These are phyloP conservation scores for Xestia c-nigrum DNA, from an alignment of 2,888 invertebrate species.

Conservation along the genomic window DNA sequence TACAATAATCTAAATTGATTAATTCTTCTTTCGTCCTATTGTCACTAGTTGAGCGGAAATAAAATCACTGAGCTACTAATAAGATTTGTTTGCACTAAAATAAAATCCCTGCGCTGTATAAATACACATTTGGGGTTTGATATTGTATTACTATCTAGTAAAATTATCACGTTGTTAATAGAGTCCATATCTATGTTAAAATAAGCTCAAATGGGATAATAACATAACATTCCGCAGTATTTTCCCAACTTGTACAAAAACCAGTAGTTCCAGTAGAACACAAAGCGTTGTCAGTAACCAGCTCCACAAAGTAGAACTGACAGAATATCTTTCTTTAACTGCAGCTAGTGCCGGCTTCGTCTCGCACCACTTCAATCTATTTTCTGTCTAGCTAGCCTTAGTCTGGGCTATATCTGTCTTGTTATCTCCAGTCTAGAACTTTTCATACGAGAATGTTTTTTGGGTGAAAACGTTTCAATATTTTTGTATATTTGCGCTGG, in stretches of 20 bases:
- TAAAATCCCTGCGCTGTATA: neutral
- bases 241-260: slow-evolving; percentile 8
- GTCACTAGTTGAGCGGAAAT: neutral
- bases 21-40: no score
- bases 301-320: slow-evolving; percentile 26
- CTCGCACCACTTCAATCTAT: slow-evolving; percentile 58
- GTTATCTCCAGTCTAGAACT: slow-evolving; percentile 46
- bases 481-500: slow-evolving; percentile 20
- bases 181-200: neutral
- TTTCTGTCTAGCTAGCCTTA: slow-evolving; percentile 47
- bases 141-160: neutral
- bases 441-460: slow-evolving; percentile 45
- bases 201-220: neutral
- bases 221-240: neutral
- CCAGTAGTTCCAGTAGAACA: slow-evolving; percentile 8
- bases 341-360: slow-evolving; percentile 19
- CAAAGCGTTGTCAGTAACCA: slow-evolving; percentile 30
- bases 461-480: slow-evolving; percentile 29
- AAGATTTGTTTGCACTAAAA: neutral
- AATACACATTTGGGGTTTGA: neutral
- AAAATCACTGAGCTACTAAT: neutral
- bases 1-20: no score
- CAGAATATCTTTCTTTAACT: slow-evolving; percentile 35
- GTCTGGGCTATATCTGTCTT: slow-evolving; percentile 43
- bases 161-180: neutral